Evolutionary conservation across 2,888 invertebrate species (phyloP), one percentile per base, ranked within the genome.

Genomic region (Hofmannophila pseudospretella): DNA sequence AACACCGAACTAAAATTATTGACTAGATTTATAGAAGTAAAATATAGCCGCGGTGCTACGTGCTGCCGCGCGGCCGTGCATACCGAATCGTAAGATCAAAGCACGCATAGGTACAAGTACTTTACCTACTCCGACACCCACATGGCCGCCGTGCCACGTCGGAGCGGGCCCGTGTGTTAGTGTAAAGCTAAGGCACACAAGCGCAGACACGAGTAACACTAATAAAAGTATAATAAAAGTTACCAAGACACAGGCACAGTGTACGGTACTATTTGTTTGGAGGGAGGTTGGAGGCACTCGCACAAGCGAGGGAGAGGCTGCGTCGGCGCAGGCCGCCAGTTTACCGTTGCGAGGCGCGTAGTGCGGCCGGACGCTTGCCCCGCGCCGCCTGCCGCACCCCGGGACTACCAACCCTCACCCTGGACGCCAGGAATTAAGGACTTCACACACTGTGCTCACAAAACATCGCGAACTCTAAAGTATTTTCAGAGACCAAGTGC

Each of bases 81-180:
- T 84, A 84, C 85, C 85, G 77, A 85, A 82, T 85, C 81, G 73
- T 85, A 84, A 85, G 85, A 85, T 85, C 85, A 84, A 84, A 86
- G 85, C 84, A 84, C 82, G 80, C 84, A 77, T n/a, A 23, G 23
- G 3, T 16, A 5, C 5, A 16, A 16, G 77, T 79, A 84, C 84
- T 76, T 76, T 74, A 79, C 78, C 75, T 77, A 82, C 72, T 71
- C 71, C 67, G 65, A 78, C 78, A 81, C 81, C 78, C 76, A 81
- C 80, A 80, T 28, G 25, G 27, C 9, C 10, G 29, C 9, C 55
- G 44, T 46, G 58, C 57, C 54, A 52, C 61, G 57, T 47, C 51
- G 57, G 45, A 49, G 54, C 47, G 38, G 44, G 43, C 44, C 49
- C 36, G 43, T 54, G 67, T 67, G 68, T 64, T 58, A 43, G 62